Percentiles rank a stretch among this genome's conserved stretches.
These are phyloP conservation scores for Ibycter americanus DNA, from an alignment of 2,797 vertebrate species.

Conservation along the genomic window DNA sequence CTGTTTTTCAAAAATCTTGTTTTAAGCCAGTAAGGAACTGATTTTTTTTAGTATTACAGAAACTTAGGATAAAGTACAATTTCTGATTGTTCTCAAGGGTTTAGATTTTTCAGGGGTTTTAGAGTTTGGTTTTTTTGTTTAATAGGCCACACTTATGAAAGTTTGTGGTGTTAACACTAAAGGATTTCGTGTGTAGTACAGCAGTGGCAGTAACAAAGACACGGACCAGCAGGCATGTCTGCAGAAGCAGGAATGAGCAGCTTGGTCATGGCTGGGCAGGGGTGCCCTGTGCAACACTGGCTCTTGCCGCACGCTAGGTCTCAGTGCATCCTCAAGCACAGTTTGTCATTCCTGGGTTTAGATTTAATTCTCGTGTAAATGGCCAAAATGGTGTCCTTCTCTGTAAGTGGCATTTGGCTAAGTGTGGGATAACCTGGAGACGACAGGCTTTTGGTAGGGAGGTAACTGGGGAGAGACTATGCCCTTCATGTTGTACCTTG, in stretches of 20 bases:
- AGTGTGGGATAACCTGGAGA: neutral
- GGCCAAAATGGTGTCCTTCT: neutral
- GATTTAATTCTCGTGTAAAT: neutral
- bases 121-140: too few relatives aligned
- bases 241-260: neutral
- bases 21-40: neutral
- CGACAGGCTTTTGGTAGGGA: fast-evolving
- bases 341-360: neutral
- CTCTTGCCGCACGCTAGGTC: fast-evolving
- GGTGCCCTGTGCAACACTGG: fast-evolving
- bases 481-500: fast-evolving
- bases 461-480: neutral
- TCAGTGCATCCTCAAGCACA: fast-evolving
- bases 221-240: fast-evolving
- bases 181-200: neutral
- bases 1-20: neutral
- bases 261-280: neutral
- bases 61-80: neutral
- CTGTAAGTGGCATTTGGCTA: fast-evolving
- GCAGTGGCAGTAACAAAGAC: fast-evolving
- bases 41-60: neutral
- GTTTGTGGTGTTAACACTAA: neutral
- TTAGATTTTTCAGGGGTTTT: neutral
- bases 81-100: neutral
- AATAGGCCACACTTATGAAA: neutral